A percentile compares a stretch with the other conserved stretches of the same genome.
These are phyloP conservation scores for Microcebus jonahi DNA, from an alignment of 2,113 vertebrate genomes.

Conservation along the genomic window DNA sequence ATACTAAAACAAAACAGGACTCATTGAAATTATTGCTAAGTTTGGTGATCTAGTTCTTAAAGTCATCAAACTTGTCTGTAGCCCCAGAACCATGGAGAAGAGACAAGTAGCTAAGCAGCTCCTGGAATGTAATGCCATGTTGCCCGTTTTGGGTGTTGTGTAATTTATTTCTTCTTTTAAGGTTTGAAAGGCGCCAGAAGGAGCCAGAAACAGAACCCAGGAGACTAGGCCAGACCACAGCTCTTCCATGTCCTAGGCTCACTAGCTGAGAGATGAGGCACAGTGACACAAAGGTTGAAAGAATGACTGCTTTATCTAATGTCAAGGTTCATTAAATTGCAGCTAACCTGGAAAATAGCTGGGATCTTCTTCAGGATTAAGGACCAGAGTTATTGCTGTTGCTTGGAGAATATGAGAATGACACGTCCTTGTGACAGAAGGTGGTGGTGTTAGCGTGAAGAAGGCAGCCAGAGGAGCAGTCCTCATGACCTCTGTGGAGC, in stretches of 20 bases:
- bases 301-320: conserved; percentile 53
- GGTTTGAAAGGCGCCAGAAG: not conserved
- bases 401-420: conserved; percentile 18
- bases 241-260: not conserved
- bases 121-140: not conserved
- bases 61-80: not conserved
- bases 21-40: not conserved
- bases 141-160: not conserved
- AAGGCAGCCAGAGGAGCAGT: conserved; percentile 35
- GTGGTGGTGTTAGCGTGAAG: not conserved
- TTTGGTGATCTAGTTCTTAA: not conserved
- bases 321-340: conserved; percentile 37
- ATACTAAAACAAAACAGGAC: not conserved
- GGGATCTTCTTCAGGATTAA: conserved; percentile 30
- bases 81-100: not conserved
- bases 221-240: not conserved
- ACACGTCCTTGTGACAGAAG: conserved; percentile 55
- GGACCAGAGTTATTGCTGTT: not conserved
- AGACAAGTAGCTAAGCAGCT: not conserved
- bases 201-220: not conserved
- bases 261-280: not conserved
- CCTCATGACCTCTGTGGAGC: conserved; percentile 51
- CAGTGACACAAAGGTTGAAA: not conserved
- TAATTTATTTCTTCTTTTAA: conserved; percentile 42
- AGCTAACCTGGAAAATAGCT: conserved; percentile 32